These are phyloP conservation scores for Heliconius erato DNA, from an alignment of 2,888 invertebrate genomes.

Conservation along the genomic window DNA sequence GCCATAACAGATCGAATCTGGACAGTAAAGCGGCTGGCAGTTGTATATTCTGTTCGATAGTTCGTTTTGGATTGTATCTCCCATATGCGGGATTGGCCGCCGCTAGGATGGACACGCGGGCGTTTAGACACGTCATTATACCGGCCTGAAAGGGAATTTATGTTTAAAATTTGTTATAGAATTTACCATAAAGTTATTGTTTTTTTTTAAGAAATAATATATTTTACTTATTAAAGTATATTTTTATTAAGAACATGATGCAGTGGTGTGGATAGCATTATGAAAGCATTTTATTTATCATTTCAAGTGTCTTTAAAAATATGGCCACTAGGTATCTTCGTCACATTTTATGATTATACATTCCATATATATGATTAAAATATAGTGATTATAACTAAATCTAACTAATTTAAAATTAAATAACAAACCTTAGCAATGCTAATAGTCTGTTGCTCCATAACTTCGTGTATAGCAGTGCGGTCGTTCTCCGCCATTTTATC, in stretches of 20 bases:
- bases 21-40: slow-evolving; percentile 98
- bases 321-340: no score
- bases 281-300: neutral
- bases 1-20: slow-evolving; percentile 98
- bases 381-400: no score
- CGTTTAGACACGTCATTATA: slow-evolving; percentile 99
- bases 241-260: neutral
- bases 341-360: no score
- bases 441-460: slow-evolving; percentile 99
- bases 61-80: slow-evolving; percentile 97
- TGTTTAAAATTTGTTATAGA: neutral
- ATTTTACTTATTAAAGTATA: neutral
- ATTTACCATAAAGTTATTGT: neutral
- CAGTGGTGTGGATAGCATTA: neutral
- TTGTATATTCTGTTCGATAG: slow-evolving; percentile 98
- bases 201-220: neutral
- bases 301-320: neutral
- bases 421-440: slow-evolving; percentile 95
- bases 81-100: slow-evolving; percentile 99
- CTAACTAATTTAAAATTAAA: neutral
- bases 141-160: slow-evolving; percentile 90
- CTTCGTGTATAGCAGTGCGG: slow-evolving; percentile 98
- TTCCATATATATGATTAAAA: no score
- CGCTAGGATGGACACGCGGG: slow-evolving; percentile 98
- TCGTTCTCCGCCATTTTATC: slow-evolving; percentile 99